Evolutionary conservation across 2,888 invertebrate species (phyloP), one percentile per base, ranked within the genome.

Genomic region (Cantharis rufa): DNA sequence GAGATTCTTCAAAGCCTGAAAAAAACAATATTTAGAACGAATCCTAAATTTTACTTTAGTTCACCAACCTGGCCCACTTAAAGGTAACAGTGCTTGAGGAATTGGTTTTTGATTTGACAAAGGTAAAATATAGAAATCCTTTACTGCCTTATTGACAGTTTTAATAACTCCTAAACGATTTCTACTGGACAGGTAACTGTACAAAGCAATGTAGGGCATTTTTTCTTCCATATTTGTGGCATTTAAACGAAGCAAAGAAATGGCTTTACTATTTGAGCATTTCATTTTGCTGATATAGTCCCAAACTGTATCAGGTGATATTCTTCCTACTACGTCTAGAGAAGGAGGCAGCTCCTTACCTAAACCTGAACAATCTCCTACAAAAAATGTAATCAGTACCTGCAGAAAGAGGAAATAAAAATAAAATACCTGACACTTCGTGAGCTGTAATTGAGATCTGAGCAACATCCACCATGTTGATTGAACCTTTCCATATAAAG

Each of bases 101-200:
- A 94, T 91, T 69, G 92, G 90, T 82, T 92, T 93, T 84, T 92
- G 93, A 78, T 93, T 92, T 0, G 95, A 92, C 79, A 98, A 89
- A 0, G 98, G 98, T 84, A 97, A 92, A 79, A 98, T 93, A 88
- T 98, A 98, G 87, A 98, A 96, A 87, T 98, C 98, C 88, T 98
- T 98, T 71, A 98, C 94, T 76, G 93, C 92, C 80, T 94, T 93
- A 72, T 93, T 93, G 7, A 92, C 90, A 77, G 93, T 94, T 79
- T 95, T 96, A 61, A 98, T 94, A 4, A 98, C 98, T 1, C 97
- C 95, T 84, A 96, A 89, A 84, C 94, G 90, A 85, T 93, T 94
- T 10, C 97, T 92, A 85, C 94, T 94, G 85, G 95, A 95, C 72
- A 98, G 91, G 88, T 98, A 98, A 82, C 94, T 94, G 87, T 96